Conservation (phyloP, 2,113 vertebrate genomes). For the Leptobrachium leishanense region DNA sequence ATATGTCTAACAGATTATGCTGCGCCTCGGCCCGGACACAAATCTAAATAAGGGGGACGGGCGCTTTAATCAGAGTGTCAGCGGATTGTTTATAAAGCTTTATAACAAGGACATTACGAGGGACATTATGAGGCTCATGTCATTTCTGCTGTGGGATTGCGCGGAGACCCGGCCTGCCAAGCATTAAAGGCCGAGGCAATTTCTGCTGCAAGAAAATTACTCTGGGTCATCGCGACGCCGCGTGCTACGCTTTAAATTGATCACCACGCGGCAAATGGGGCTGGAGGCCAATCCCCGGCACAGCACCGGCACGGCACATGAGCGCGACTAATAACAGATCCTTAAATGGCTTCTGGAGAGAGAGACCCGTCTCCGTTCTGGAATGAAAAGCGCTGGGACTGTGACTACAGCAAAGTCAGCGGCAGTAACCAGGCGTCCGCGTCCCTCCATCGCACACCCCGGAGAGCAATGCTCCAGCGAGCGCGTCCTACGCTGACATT, state of each 20-base stretch:
- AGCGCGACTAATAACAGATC: too few relatives aligned
- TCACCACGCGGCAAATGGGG: neutral
- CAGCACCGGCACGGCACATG: neutral
- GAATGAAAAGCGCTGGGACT: too few relatives aligned
- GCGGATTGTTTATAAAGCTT: constrained; percentile 37
- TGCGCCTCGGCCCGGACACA: constrained; percentile 2
- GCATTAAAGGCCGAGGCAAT: constrained; percentile 15
- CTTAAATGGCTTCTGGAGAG: too few relatives aligned
- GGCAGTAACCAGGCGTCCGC: too few relatives aligned
- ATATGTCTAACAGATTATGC: constrained; percentile 18
- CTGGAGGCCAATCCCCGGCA: neutral
- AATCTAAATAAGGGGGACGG: constrained; percentile 32
- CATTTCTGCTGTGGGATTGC: constrained; percentile 8
- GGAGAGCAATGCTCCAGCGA: too few relatives aligned
- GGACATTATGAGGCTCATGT: constrained; percentile 18
- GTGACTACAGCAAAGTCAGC: too few relatives aligned
- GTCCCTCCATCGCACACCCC: too few relatives aligned
- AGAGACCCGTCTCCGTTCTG: too few relatives aligned
- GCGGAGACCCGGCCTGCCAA: neutral
- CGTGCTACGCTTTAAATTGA: constrained; percentile 9
- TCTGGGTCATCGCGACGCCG: constrained; percentile 8
- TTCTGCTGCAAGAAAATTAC: constrained; percentile 21
- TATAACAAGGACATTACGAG: constrained; percentile 31
- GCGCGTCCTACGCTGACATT: too few relatives aligned
- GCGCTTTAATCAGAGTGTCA: constrained; percentile 24